These are phyloP conservation scores for Caranx ignobilis DNA, from an alignment of 2,113 vertebrate species.

Conservation along the genomic window DNA sequence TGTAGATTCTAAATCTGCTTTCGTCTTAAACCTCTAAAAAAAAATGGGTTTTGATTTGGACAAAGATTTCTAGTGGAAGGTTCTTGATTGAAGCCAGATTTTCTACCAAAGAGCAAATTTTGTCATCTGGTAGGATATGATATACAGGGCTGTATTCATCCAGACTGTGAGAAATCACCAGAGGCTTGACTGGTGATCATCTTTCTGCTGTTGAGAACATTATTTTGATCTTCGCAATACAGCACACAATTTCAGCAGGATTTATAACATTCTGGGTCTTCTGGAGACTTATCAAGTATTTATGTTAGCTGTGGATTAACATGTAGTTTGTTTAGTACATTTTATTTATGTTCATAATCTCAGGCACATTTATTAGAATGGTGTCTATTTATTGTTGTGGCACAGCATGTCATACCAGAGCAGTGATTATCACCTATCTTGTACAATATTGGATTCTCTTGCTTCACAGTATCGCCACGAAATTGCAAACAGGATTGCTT, in stretches of 20 bases:
- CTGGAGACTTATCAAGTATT: neutral
- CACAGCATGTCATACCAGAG: neutral
- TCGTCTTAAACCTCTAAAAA: neutral
- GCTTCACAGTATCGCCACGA: constrained; percentile 41
- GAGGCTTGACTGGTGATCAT: constrained; percentile 21
- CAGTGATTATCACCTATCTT: constrained; percentile 22
- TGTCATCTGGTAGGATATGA: constrained; percentile 37
- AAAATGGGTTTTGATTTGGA: neutral
- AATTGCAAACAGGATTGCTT: constrained; percentile 58
- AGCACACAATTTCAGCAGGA: constrained; percentile 28
- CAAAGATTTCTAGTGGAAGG: neutral
- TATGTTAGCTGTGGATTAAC: neutral
- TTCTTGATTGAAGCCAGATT: neutral
- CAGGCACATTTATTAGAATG: neutral
- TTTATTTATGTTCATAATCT: constrained; percentile 4
- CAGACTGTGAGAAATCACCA: constrained; percentile 43
- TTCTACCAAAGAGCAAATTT: constrained; percentile 7
- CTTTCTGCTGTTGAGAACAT: constrained; percentile 42
- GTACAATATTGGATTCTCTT: constrained; percentile 39
- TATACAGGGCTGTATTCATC: constrained; percentile 35
- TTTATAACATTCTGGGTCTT: neutral
- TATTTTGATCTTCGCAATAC: constrained; percentile 46
- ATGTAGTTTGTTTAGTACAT: neutral
- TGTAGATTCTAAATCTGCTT: too few relatives aligned
- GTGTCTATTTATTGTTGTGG: constrained; percentile 14